Base-by-base conservation (phyloP, 2,113 vertebrate species). In the Garra rufa region DNA sequence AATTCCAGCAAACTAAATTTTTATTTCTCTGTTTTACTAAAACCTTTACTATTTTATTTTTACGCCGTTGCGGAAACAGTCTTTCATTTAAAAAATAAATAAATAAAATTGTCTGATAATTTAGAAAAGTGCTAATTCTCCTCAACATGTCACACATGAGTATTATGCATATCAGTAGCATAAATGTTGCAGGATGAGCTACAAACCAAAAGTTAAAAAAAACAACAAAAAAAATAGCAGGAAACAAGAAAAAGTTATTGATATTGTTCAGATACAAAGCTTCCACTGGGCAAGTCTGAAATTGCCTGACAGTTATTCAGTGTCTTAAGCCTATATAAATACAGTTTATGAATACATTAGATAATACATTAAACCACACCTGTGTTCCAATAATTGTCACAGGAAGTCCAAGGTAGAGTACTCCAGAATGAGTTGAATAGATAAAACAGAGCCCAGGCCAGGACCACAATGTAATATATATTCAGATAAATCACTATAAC, bases 371-470 rank as follows among this genome's bases (percentile, higher is more conserved):
- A 0, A 13, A 7, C 0, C 55, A 76, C 92, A 99, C 97, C 93
- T 90, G 97, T 94, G 87, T 99, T 99, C 97, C 98, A 99, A 15
- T 10, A 3, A 80, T 99, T 96, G 86, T 90, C 90, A 76, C 97
- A 99, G n/a, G 83, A 95, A 0, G 95, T 93, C 97, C 97, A 99
- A 0, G 97, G 97, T 7, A 99, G 92, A 4, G 96, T 92, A 3
- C 88, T 87, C 48, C 84, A 89, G 83, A 99, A 98, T 88, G 96
- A 96, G 89, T 94, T 95, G 88, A 95, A 95, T 6, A 99, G 89
- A 88, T 98, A 99, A 89, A 98, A 96, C 26, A 97, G 87, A 1
- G 94, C 95, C 97, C 98, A 99, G 79, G 96, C 94, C 14, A 98
- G 91, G 78, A 99, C 91, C 81, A 99, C 85, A 8, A 99, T 97